Conservation (phyloP, 2,797 vertebrate species). For the Phylloscopus collybita region DNA sequence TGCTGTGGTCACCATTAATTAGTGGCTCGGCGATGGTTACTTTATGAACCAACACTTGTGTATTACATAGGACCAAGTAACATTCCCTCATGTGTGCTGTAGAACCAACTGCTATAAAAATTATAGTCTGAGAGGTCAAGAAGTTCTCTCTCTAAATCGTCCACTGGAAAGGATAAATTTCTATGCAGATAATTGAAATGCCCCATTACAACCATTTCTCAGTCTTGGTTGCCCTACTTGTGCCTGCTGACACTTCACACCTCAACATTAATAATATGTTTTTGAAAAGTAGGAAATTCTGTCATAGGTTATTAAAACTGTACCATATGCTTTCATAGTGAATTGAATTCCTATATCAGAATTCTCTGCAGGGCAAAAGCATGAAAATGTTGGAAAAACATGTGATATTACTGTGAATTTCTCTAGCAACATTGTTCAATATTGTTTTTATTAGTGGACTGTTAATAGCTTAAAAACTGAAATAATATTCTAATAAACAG, state of each 20-base stretch:
- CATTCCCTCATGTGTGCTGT: slow-evolving; percentile 50
- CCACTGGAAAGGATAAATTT: slow-evolving; percentile 40
- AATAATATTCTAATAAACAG: neutral
- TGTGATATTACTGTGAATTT: neutral
- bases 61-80: slow-evolving; percentile 8
- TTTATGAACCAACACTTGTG: slow-evolving; percentile 48
- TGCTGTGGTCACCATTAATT: slow-evolving; percentile 60
- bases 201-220: neutral
- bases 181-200: slow-evolving; percentile 36
- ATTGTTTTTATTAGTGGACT: neutral
- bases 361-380: neutral
- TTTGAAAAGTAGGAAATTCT: slow-evolving; percentile 19
- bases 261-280: neutral
- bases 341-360: neutral
- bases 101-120: slow-evolving; percentile 45
- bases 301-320: slow-evolving; percentile 19
- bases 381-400: neutral
- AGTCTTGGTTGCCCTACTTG: slow-evolving; percentile 9
- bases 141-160: slow-evolving; percentile 1
- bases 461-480: neutral
- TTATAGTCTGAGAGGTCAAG: slow-evolving; percentile 32
- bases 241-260: slow-evolving; percentile 11
- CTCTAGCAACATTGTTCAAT: neutral
- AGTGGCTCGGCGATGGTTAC: neutral
- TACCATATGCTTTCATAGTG: neutral